Percentiles rank a stretch among this genome's conserved stretches.
Conservation (phyloP, 2,888 invertebrate species). For the Orchesellides sinensis region DNA sequence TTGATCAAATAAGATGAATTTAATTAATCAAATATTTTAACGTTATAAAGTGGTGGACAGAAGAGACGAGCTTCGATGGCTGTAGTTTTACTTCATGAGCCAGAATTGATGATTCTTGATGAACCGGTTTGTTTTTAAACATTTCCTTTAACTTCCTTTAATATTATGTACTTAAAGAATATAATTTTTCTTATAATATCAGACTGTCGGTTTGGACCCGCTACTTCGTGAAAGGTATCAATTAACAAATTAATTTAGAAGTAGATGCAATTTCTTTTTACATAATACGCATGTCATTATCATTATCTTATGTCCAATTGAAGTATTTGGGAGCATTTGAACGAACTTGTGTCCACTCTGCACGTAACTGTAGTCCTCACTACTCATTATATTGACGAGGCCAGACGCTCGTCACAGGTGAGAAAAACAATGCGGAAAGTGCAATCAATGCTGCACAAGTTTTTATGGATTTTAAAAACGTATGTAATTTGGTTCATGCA, state of each 20-base stretch:
- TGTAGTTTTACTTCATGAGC: constrained; percentile 18
- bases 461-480: constrained; percentile 1
- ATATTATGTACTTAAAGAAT: too few species aligned
- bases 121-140: constrained; percentile 28
- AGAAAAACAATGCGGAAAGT: neutral
- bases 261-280: too few species aligned
- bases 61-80: constrained; percentile 21
- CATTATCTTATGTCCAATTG: too few species aligned
- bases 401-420: constrained; percentile 40
- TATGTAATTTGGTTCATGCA: neutral
- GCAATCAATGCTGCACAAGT: neutral
- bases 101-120: constrained; percentile 33
- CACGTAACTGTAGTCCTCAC: constrained; percentile 38
- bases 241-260: too few species aligned
- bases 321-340: constrained; percentile 48
- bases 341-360: constrained; percentile 30
- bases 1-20: too few species aligned
- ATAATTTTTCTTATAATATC: neutral
- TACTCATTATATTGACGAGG: constrained; percentile 41
- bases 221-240: constrained; percentile 43
- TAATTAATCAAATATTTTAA: neutral
- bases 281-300: too few species aligned
- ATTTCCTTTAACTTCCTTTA: constrained; percentile 2
- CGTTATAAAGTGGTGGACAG: constrained; percentile 29
- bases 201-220: constrained; percentile 47